Conservation (phyloP, 2,888 invertebrate species). For the Ariolimax columbianus region DNA sequence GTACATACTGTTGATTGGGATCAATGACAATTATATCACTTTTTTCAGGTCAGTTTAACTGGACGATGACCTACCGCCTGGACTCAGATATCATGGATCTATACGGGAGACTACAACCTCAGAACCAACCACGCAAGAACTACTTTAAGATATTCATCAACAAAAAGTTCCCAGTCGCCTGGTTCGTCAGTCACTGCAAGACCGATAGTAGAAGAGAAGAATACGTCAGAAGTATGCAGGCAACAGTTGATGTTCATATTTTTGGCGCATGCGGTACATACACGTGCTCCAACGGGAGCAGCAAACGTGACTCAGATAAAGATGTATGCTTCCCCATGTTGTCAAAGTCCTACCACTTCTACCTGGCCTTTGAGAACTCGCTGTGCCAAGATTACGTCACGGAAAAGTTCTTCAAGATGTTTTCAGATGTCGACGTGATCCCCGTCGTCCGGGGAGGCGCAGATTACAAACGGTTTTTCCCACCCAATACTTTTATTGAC, state of each 20-base stretch:
- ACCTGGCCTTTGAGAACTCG: slow-evolving; percentile 50
- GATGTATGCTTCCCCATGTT: slow-evolving; percentile 14
- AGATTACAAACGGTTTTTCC: slow-evolving; percentile 44
- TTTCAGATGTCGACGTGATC: slow-evolving; percentile 39
- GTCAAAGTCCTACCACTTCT: slow-evolving; percentile 42
- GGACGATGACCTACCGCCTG: slow-evolving; percentile 32
- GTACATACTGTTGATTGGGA: too few species aligned
- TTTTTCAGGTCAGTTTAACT: slow-evolving; percentile 32
- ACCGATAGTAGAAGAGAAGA: slow-evolving; percentile 22
- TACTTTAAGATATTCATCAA: slow-evolving; percentile 8
- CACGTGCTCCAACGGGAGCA: background rate
- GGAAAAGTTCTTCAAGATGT: slow-evolving; percentile 50
- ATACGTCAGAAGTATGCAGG: slow-evolving; percentile 43
- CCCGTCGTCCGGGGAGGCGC: slow-evolving; percentile 54
- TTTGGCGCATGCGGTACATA: slow-evolving; percentile 37
- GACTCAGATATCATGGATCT: slow-evolving; percentile 23
- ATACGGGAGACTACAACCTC: slow-evolving; percentile 3
- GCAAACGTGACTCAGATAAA: background rate
- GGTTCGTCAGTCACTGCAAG: slow-evolving; percentile 51
- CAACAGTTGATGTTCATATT: slow-evolving; percentile 35
- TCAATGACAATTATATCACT: too few species aligned
- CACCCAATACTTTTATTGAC: slow-evolving; percentile 47
- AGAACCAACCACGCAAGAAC: background rate
- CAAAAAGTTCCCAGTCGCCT: slow-evolving; percentile 36
- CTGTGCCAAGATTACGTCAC: slow-evolving; percentile 50